Evolutionary conservation across 2,797 vertebrate genomes (phyloP), one percentile per base, ranked within the genome.

Genomic region (Mormyrops boulengeri): DNA sequence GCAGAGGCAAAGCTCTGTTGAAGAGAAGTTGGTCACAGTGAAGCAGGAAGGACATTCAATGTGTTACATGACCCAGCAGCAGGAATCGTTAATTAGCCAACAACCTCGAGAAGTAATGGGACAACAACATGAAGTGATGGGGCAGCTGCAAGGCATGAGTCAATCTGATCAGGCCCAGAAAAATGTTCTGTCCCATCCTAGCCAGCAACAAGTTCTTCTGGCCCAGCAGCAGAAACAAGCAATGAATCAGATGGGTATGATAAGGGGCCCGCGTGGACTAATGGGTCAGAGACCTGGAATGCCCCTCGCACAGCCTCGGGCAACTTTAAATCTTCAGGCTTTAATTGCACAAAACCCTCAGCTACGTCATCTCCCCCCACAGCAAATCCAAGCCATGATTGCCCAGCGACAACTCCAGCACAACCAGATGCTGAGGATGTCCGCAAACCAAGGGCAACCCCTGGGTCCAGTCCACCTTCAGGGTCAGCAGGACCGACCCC

Each of bases 311-410:
- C 98, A 97, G 90, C 97, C 98, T 92, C 97, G 97, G 88, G 92
- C 96, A 0, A 95, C 98, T 73, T 94, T 96, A 55, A 96, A 96
- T 92, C 97, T 99, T 60, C 98, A 98, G 91, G 97, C 97, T 5
- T 97, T 98, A 91, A 96, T 99, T 93, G 97, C 98, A 89, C 98
- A 98, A 94, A 98, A 98, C 92, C 98, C 98, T 0, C 98, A 99
- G 93, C 95, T 99, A 86, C 97, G 97, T 89, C 97, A 97, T 91
- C 94, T 99, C 97, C 0, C 97, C 96, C 0, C 97, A 97, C 98
- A 99, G 92, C 98, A 99, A 92, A 97, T 99, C 73, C 98, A 99
- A 92, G 97, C 97, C 1, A 97, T 99, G 92, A 95, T 99, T 88
- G 95, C 98, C 90, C 98, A 99, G 93, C 95, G 97, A 88, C 98